Percentiles rank a stretch among this genome's conserved stretches.
Evolutionary conservation across 2,113 vertebrate genomes (phyloP).

Genomic region (Psittacula cyanocephala): DNA sequence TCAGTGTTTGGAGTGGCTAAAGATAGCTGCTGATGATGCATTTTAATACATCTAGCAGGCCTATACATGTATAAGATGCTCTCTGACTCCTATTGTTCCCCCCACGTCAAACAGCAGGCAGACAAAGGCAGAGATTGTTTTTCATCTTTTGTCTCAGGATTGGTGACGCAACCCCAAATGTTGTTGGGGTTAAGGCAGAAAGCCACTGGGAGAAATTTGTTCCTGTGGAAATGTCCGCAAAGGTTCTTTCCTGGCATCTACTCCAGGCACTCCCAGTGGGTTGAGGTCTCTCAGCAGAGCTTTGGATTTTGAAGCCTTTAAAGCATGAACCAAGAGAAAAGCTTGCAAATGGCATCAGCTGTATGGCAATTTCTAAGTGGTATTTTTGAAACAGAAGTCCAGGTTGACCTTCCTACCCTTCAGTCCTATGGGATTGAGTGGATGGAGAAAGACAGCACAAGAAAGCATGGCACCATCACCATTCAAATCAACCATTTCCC

Average conservation of each 20-base stretch:
- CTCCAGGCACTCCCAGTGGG: not conserved
- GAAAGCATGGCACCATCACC: not conserved
- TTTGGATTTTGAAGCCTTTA: not conserved
- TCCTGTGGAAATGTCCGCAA: accelerated
- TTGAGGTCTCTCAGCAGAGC: not conserved
- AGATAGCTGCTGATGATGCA: not conserved
- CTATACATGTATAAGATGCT: not conserved
- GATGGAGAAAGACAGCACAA: not conserved
- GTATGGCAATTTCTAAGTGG: not conserved
- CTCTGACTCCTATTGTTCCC: not conserved
- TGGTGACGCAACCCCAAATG: not conserved
- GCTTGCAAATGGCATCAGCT: not conserved
- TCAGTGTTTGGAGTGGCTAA: not conserved
- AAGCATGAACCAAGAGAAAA: not conserved
- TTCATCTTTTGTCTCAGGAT: not conserved
- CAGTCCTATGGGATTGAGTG: not conserved
- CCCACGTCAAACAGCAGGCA: not conserved
- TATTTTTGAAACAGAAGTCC: not conserved
- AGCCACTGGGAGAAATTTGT: accelerated
- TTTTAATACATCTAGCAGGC: not conserved
- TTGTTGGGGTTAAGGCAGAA: not conserved
- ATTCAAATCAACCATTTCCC: not conserved
- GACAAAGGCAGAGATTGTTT: not conserved
- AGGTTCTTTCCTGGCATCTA: not conserved
- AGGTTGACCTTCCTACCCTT: not conserved